Base-by-base conservation (phyloP, 2,113 vertebrate genomes). In the Pachyramphus minor region DNA sequence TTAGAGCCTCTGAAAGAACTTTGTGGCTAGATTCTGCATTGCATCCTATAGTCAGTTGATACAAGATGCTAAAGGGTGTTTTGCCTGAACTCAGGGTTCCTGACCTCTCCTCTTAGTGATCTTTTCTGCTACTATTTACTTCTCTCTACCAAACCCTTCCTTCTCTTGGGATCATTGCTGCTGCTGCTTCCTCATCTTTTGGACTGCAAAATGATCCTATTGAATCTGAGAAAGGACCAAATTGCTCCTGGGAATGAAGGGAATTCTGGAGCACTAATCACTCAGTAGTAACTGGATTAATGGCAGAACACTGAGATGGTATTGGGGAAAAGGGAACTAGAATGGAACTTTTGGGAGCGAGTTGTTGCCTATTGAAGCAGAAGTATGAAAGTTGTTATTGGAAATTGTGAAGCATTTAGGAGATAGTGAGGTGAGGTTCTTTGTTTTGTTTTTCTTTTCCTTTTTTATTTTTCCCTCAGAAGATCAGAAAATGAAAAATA, bases 101-200 rank as follows among this genome's bases (percentile, higher is more conserved):
- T 95, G 50, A 20, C 47, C 24, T 88, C 30, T 75, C 45, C n/a
- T 90, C 42, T 53, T 62, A 37, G 47, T 59, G 42, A 45, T 67
- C 52, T 84, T 59, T 82, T 31, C 72, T 90, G 47, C 47, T 84
- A 3, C 72, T 94, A 8, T 55, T 90, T 90, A 35, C 5, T 66
- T 18, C 68, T 75, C 85, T 77, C 89, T 31, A 63, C 86, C 55
- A 77, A 27, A 44, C 9, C 12, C 9, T 6, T 59, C n/a, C 28
- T 84, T 50, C 55, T 92, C 18, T 63, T 95, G 79, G 59, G 59
- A 83, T 85, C 59, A 22, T 83, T 93, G 71, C 85, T 96, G 90
- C 91, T 94, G 84, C 42, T 95, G 78, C 60, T 95, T 90, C 76
- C 79, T 92, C 68, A 77, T 95, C 7, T 81, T 45, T 88, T 71